phyloP scores from a whole-genome alignment of 2,888 invertebrate species.

The Campoplex nolae region DNA sequence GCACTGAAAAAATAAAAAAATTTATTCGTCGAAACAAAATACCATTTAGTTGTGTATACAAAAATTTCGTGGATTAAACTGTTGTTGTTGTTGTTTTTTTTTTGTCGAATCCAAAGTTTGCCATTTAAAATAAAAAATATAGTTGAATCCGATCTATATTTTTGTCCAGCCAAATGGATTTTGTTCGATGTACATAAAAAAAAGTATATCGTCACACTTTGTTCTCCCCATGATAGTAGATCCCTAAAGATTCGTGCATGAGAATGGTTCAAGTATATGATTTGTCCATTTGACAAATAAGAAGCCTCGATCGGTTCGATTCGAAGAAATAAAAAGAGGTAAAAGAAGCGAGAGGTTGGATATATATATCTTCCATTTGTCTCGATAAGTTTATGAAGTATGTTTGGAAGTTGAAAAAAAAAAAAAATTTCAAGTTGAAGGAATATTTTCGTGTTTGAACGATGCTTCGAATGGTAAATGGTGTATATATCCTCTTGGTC shows the following conservation, averaged over 20 bases:
- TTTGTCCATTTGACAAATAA: not conserved
- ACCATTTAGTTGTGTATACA: no score
- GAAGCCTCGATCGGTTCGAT: not conserved
- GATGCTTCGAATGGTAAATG: not conserved
- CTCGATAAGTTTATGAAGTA: slow-evolving; percentile 33
- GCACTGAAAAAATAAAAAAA: no score
- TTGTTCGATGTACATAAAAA: no score
- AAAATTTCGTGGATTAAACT: no score
- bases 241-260: not conserved
- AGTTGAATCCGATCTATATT: no score
- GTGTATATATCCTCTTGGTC: slow-evolving; percentile 23
- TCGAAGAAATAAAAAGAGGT: not conserved
- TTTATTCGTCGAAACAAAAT: no score
- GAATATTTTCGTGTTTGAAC: slow-evolving; percentile 17
- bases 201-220: not conserved
- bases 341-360: not conserved
- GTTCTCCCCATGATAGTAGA: not conserved
- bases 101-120: no score
- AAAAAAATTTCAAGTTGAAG: not conserved
- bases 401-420: not conserved
- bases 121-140: no score
- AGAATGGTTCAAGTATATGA: not conserved
- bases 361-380: not conserved
- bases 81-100: no score
- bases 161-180: no score